Evolutionary conservation across 2,113 vertebrate genomes (phyloP).

Genomic region (Muscicapa adusta): DNA sequence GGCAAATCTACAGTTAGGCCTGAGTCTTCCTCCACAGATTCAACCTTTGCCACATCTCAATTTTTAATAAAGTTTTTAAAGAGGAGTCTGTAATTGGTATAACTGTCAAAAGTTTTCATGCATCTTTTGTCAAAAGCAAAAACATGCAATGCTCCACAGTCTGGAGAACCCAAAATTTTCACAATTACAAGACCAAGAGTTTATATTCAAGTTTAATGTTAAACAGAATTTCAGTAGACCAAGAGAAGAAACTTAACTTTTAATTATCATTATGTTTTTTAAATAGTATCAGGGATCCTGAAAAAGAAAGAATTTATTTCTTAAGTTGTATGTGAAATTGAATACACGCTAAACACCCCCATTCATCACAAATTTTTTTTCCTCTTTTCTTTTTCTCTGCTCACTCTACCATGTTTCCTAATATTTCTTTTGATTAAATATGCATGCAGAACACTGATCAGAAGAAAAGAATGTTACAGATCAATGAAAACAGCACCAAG

Average conservation of each 20-base stretch:
- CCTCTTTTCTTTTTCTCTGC: neutral
- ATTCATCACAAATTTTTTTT: neutral
- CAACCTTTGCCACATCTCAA: neutral
- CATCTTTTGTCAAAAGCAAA: neutral
- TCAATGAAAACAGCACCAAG: neutral
- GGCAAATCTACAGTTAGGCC: neutral
- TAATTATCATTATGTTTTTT: neutral
- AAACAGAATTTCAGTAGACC: neutral
- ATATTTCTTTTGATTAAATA: neutral
- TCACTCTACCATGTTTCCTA: fast-evolving
- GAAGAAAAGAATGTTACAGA: neutral
- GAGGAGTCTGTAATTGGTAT: neutral
- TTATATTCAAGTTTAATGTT: neutral
- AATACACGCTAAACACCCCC: neutral
- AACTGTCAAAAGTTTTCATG: neutral
- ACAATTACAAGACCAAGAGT: neutral
- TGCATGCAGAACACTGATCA: neutral
- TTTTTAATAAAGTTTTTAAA: neutral
- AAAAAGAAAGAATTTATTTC: neutral
- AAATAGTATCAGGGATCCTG: neutral
- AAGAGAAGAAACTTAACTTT: neutral
- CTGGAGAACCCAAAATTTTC: neutral
- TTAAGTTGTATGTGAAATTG: fast-evolving
- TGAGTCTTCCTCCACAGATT: neutral
- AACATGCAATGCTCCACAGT: neutral